Percentiles rank a stretch among this genome's conserved stretches.
Evolutionary conservation across 2,113 vertebrate species (phyloP).

Genomic region (Agapornis roseicollis): DNA sequence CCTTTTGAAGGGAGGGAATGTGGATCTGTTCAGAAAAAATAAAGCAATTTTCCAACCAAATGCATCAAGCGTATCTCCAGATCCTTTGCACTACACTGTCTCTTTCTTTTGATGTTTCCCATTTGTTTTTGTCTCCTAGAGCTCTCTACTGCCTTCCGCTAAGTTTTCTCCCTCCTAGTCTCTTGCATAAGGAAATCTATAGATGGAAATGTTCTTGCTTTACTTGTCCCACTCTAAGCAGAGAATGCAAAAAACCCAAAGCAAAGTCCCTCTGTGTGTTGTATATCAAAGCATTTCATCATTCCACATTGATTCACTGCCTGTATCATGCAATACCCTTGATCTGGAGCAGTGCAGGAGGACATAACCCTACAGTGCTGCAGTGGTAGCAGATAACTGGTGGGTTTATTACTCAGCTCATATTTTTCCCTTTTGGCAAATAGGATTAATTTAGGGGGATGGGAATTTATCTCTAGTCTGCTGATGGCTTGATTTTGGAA

Average conservation of each 20-base stretch:
- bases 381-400: neutral
- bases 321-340: neutral
- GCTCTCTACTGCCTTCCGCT: neutral
- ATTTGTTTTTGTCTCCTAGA: neutral
- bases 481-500: neutral
- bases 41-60: neutral
- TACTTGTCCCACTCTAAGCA: neutral
- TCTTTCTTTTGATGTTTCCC: neutral
- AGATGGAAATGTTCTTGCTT: neutral
- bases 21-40: neutral
- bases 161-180: neutral
- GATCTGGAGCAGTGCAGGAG: neutral
- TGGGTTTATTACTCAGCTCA: neutral
- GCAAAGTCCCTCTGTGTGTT: neutral
- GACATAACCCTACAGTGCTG: neutral
- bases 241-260: slow-evolving; percentile 10
- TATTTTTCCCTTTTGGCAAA: neutral
- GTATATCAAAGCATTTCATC: neutral
- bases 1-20: neutral
- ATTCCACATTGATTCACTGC: neutral
- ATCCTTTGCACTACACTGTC: neutral
- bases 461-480: neutral
- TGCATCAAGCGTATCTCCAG: neutral
- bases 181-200: neutral
- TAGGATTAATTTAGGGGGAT: neutral